phyloP scores from a whole-genome alignment of 2,113 vertebrate species.

The Bucco capensis region DNA sequence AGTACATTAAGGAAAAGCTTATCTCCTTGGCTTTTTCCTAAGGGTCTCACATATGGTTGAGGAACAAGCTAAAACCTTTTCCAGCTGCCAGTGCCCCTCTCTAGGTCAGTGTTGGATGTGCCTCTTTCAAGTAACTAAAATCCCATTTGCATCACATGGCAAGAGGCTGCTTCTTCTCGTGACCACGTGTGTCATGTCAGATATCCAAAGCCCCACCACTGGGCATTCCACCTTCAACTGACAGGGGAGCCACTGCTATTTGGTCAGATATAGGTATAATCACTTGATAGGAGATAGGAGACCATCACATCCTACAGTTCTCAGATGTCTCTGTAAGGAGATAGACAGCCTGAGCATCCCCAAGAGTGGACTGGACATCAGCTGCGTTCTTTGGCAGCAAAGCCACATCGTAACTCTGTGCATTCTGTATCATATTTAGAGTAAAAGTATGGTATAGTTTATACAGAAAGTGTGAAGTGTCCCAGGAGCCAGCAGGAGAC shows the following conservation, averaged over 20 bases:
- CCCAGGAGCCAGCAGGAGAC: neutral
- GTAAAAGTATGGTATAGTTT: neutral
- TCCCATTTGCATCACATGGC: neutral
- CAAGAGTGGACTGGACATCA: neutral
- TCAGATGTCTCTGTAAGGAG: neutral
- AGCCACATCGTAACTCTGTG: neutral
- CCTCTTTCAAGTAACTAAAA: neutral
- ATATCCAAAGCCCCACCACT: neutral
- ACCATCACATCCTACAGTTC: neutral
- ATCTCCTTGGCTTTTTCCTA: neutral
- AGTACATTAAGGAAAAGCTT: neutral
- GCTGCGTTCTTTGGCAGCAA: neutral
- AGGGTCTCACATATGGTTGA: neutral
- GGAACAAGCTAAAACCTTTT: neutral
- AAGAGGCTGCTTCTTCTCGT: neutral
- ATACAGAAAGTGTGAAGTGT: neutral
- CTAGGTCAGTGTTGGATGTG: neutral
- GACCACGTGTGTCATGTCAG: neutral
- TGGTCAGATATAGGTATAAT: neutral
- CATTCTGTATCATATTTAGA: neutral
- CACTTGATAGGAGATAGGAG: neutral
- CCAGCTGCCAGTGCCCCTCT: neutral
- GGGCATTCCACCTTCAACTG: neutral
- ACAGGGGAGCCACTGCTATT: neutral
- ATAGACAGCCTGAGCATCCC: neutral